Conservation (phyloP, 2,888 invertebrate genomes). For the Brachynemurus nebulosus region DNA sequence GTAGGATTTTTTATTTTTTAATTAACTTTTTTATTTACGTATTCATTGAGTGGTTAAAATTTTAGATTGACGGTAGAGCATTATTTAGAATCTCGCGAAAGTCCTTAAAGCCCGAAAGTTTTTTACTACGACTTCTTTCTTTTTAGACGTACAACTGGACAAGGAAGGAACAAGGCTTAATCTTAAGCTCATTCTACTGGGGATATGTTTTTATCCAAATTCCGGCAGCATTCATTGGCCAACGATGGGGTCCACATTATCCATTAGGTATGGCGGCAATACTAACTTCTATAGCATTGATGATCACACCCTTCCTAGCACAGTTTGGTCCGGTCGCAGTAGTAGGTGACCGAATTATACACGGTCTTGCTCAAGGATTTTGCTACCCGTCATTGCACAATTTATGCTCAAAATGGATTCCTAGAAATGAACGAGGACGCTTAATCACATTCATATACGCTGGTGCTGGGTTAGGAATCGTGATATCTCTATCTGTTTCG, state of each 20-base stretch:
- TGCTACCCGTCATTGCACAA: constrained; percentile 59
- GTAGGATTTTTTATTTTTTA: no score
- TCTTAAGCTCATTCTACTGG: constrained; percentile 68
- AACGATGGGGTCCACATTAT: constrained; percentile 58
- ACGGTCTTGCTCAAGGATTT: constrained; percentile 62
- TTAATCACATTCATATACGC: constrained; percentile 52
- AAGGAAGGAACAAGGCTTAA: constrained; percentile 39
- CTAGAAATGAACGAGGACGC: constrained; percentile 51
- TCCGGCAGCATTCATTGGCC: constrained; percentile 55
- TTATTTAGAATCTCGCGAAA: no score
- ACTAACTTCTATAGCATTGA: constrained; percentile 46
- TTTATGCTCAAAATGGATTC: constrained; percentile 64
- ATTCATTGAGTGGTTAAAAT: no score
- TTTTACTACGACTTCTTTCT: no score
- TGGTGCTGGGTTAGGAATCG: constrained; percentile 65
- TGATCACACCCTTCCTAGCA: constrained; percentile 54
- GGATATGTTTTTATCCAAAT: constrained; percentile 63
- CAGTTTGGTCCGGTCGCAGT: constrained; percentile 47
- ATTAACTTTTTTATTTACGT: no score
- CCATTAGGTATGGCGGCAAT: constrained; percentile 42
- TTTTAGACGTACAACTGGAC: no score
- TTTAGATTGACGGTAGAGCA: no score
- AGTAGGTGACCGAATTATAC: constrained; percentile 49
- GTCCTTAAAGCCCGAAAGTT: no score
- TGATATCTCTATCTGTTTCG: constrained; percentile 49